Evolutionary conservation across 2,888 invertebrate genomes (phyloP).

Genomic region (Drosophila mimica): DNA sequence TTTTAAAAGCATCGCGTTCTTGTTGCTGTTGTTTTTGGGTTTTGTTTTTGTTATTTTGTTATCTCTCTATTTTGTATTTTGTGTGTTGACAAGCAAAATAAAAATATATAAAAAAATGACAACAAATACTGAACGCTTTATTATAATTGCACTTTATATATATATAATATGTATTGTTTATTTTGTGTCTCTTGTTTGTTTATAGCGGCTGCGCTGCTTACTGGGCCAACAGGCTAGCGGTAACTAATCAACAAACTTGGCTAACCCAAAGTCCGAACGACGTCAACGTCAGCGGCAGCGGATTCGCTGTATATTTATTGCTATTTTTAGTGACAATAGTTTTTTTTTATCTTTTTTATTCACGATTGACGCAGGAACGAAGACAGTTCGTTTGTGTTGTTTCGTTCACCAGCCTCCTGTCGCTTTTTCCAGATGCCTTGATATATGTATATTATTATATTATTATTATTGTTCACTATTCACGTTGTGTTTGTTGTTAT

Average conservation of each 20-base stretch:
- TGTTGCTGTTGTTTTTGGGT: constrained; percentile 26
- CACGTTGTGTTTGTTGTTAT: constrained; percentile 21
- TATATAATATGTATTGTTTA: constrained; percentile 16
- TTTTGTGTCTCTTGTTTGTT: constrained; percentile 11
- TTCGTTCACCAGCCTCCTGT: constrained; percentile 6
- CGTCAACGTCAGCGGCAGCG: constrained; percentile 50
- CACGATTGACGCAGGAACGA: constrained; percentile 34
- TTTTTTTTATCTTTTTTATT: constrained; percentile 34
- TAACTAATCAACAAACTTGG: constrained; percentile 30
- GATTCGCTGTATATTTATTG: constrained; percentile 61
- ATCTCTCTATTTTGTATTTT: constrained; percentile 12
- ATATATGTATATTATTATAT: constrained; percentile 30
- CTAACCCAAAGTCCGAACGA: constrained; percentile 52
- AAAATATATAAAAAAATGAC: constrained; percentile 6
- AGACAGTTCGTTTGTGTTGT: constrained; percentile 20
- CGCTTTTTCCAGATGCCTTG: constrained; percentile 6
- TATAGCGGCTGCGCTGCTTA: constrained; percentile 19
- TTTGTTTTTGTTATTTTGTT: constrained; percentile 30
- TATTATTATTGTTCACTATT: constrained; percentile 47
- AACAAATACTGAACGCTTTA: constrained; percentile 5
- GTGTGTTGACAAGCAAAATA: constrained; percentile 12
- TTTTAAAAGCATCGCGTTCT: constrained; percentile 78
- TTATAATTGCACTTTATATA: constrained; percentile 19
- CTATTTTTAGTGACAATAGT: constrained; percentile 77
- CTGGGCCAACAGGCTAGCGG: constrained; percentile 34